phyloP scores from a whole-genome alignment of 1,140 invertebrate genomes.

The Bradysia coprophila region DNA sequence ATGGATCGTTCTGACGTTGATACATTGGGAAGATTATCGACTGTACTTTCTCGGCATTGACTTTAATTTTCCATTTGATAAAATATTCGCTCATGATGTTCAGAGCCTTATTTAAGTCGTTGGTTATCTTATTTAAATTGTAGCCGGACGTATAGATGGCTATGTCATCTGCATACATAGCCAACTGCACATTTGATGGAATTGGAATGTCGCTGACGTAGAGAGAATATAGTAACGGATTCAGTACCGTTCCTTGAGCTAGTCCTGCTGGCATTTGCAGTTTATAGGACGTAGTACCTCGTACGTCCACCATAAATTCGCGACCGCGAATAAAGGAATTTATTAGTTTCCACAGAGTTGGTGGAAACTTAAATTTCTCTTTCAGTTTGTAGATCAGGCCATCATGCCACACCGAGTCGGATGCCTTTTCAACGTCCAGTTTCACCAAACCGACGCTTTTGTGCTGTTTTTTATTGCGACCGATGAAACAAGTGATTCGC shows the following conservation, averaged over 20 bases:
- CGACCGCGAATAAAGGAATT: constrained; percentile 6
- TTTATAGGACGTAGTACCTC: constrained; percentile 3
- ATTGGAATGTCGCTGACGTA: constrained; percentile 13
- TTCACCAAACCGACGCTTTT: constrained; percentile 9
- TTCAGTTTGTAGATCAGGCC: constrained; percentile 15
- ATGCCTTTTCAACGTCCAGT: constrained; percentile 16
- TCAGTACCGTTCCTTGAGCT: constrained; percentile 15
- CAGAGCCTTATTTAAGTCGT: background rate
- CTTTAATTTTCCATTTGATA: constrained; percentile 10
- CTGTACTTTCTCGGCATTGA: constrained; percentile 11
- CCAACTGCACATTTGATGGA: background rate
- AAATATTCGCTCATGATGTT: constrained; percentile 5
- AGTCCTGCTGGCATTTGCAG: constrained; percentile 11
- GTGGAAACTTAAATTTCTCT: constrained; percentile 4
- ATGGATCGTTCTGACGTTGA: no score
- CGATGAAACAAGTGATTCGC: constrained; percentile 15
- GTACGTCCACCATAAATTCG: constrained; percentile 7
- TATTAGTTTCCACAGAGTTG: constrained; percentile 7
- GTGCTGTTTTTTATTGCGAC: constrained; percentile 8
- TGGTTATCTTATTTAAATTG: background rate
- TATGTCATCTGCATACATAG: background rate
- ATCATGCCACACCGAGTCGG: constrained; percentile 15
- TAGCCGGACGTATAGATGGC: background rate
- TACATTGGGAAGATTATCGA: constrained; percentile 7
- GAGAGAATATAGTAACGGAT: constrained; percentile 10